Base-by-base conservation (phyloP, 2,797 vertebrate species). In the Gouania willdenowi region DNA sequence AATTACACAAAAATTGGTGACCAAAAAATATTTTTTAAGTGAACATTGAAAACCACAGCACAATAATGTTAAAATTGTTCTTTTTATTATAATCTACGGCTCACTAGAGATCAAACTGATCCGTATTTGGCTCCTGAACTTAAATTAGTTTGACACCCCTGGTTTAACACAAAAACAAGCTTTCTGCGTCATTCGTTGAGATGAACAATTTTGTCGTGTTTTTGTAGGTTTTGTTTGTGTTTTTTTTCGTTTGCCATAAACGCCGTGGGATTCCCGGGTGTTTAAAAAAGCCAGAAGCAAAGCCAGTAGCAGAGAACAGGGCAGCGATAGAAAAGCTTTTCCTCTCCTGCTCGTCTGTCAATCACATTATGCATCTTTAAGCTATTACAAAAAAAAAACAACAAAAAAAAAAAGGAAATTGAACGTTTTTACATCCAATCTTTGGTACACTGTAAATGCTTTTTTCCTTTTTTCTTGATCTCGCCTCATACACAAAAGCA, bases 391-490 rank as follows among this genome's bases (percentile, higher is more conserved):
- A 6, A 19, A 19, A 4, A 20, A 4, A 4, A 6, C 3, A 20
- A n/a, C 64, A 26, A 26, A 32, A 39, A 67, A 65, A 39, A 24
- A 11, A 35, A 68, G 55, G 35, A 71, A 64, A 58, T 3, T n/a
- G 17, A 41, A 53, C 79, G 73, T 80, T 53, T 82, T 79, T 77
- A 70, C 75, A 75, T 61, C 55, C 20, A n/a, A 69, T 69, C 77
- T 81, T 82, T 75, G 74, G 70, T 78, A 78, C 73, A 84, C 77
- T 84, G 82, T 82, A 81, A 72, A 80, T 45, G 33, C 75, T 57
- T 39, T n/a, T n/a, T n/a, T n/a, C n/a, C n/a, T n/a, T n/a, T n/a
- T 58, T 71, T 75, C 66, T 81, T 69, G 69, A 70, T 66, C 65
- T 34, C 41, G 70, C 68, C 57, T 72, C 54, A 46, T 35, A 70